Evolutionary conservation across 2,888 invertebrate genomes (phyloP).

Genomic region (Acleris literana): DNA sequence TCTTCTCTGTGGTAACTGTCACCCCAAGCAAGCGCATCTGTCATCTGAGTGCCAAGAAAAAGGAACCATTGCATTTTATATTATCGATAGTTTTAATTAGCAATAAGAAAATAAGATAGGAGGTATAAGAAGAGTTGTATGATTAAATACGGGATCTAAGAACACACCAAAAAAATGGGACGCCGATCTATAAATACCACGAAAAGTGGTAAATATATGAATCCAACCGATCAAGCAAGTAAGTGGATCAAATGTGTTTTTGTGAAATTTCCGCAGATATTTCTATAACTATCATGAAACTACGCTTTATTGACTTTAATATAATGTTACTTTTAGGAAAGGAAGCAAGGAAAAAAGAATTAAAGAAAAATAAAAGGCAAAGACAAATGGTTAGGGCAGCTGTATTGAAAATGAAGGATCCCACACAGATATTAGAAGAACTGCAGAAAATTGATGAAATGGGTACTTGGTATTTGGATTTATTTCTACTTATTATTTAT

Average conservation of each 20-base stretch:
- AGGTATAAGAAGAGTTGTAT: not conserved
- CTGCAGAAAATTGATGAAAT: constrained; percentile 99
- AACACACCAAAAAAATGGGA: constrained; percentile 88
- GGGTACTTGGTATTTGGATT: constrained; percentile 84
- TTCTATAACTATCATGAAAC: not conserved
- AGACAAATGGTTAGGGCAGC: constrained; percentile 97
- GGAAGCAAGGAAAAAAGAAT: constrained; percentile 97
- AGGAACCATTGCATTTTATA: too few species aligned
- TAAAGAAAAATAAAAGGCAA: constrained; percentile 99
- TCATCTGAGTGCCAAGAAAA: too few species aligned
- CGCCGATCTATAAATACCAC: constrained; percentile 99
- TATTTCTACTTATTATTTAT: not conserved
- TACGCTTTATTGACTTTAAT: constrained; percentile 15
- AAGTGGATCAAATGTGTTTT: constrained; percentile 76
- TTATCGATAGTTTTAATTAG: not conserved
- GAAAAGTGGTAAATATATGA: constrained; percentile 99
- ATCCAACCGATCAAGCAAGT: constrained; percentile 99
- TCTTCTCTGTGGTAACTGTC: too few species aligned
- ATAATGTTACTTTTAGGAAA: constrained; percentile 86
- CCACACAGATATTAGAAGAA: constrained; percentile 96
- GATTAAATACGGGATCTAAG: constrained; percentile 4
- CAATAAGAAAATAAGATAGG: not conserved
- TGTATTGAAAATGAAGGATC: constrained; percentile 98
- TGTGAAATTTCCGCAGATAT: not conserved
- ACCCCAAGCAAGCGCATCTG: too few species aligned